These are phyloP conservation scores for Indri indri DNA, from an alignment of 2,113 vertebrate species.

Conservation along the genomic window DNA sequence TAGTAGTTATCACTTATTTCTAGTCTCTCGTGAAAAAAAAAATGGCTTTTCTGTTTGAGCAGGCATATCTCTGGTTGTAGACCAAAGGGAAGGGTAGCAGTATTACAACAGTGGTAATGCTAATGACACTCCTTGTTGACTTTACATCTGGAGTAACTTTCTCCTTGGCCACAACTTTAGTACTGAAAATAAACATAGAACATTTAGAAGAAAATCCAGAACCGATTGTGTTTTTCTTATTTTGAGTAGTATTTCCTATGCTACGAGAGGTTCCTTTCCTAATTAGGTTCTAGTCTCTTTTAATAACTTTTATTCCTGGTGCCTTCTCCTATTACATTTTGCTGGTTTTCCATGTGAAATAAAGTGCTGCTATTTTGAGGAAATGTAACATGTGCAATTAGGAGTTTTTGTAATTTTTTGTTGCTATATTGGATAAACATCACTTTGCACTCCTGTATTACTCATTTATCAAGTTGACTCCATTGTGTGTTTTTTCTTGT, in stretches of 20 bases:
- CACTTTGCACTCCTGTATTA: neutral
- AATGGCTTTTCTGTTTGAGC: constrained; percentile 34
- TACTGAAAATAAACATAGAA: constrained; percentile 8
- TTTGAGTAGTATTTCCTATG: constrained; percentile 37
- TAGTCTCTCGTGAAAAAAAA: constrained; percentile 13
- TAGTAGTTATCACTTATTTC: constrained; percentile 18
- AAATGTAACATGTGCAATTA: neutral
- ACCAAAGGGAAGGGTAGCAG: neutral
- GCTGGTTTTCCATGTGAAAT: constrained; percentile 7
- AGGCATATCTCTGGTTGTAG: neutral
- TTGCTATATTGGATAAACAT: neutral
- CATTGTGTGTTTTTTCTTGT: constrained; percentile 34
- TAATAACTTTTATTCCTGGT: constrained; percentile 30
- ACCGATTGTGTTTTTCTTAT: neutral
- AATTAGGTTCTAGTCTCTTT: constrained; percentile 40
- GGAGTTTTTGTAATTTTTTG: neutral
- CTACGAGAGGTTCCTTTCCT: constrained; percentile 37
- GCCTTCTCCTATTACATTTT: constrained; percentile 18
- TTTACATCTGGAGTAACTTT: neutral
- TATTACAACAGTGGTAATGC: neutral
- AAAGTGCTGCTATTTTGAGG: neutral
- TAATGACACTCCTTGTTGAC: neutral
- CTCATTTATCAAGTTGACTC: neutral
- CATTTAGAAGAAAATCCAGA: constrained; percentile 27
- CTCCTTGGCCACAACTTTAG: neutral